These are phyloP conservation scores for Mechanitis messenoides DNA, from an alignment of 2,888 invertebrate genomes.

Conservation along the genomic window DNA sequence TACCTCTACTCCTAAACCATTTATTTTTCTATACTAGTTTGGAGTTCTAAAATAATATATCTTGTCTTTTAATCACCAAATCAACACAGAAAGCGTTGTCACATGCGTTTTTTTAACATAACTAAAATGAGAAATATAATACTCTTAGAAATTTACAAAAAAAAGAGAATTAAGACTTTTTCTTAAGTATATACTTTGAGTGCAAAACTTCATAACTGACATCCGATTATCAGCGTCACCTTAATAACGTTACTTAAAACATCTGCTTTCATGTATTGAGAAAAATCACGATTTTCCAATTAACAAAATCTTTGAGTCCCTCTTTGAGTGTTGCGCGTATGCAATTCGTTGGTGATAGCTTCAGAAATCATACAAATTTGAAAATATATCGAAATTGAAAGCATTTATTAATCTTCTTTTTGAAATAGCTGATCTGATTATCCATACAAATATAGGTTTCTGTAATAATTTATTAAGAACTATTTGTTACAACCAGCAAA, in stretches of 20 bases:
- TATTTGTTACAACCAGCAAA: too few species aligned
- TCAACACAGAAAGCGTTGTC: constrained; percentile 92
- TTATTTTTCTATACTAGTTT: constrained; percentile 91
- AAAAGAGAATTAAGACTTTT: constrained; percentile 92
- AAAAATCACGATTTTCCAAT: constrained; percentile 82
- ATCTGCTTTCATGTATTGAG: constrained; percentile 83
- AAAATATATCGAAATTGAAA: constrained; percentile 78
- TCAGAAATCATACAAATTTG: constrained; percentile 33
- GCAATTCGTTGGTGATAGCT: too few species aligned
- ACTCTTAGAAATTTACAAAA: constrained; percentile 50
- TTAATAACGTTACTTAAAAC: constrained; percentile 85
- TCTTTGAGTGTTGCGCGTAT: constrained; percentile 77
- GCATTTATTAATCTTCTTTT: constrained; percentile 82
- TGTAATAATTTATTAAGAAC: constrained; percentile 40
- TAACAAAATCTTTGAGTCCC: constrained; percentile 90
- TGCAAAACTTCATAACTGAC: constrained; percentile 88
- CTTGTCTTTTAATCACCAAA: constrained; percentile 87
- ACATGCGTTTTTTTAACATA: constrained; percentile 90
- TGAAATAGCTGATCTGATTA: constrained; percentile 86
- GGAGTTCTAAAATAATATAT: constrained; percentile 88
- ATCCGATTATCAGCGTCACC: constrained; percentile 82
- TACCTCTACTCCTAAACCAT: constrained; percentile 77
- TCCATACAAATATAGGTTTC: constrained; percentile 74
- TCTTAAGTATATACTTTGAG: constrained; percentile 93
- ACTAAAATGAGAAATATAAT: constrained; percentile 81